Percentiles rank a stretch among this genome's conserved stretches.
These are phyloP conservation scores for Ichneumon xanthorius DNA, from an alignment of 2,888 invertebrate species.

Conservation along the genomic window DNA sequence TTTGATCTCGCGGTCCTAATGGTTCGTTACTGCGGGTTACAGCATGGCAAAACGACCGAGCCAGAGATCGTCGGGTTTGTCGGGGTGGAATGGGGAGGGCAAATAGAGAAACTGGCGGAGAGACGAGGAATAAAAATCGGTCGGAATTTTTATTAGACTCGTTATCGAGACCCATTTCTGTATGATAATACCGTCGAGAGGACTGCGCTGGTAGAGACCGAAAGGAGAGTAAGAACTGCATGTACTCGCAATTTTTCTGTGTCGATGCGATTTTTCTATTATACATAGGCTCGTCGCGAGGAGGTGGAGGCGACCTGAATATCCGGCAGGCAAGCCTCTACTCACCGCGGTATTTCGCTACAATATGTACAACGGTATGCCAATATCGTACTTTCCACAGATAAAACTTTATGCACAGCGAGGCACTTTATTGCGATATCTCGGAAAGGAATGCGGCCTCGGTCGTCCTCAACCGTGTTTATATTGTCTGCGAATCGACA, in stretches of 20 bases:
- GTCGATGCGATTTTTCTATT: constrained; percentile 36
- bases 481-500: constrained; percentile 21
- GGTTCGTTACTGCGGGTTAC: constrained; percentile 6
- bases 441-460: constrained; percentile 28
- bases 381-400: constrained; percentile 36
- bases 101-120: not conserved
- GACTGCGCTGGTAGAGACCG: constrained; percentile 26
- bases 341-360: constrained; percentile 28
- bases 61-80: constrained; percentile 24
- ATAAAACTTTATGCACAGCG: constrained; percentile 23
- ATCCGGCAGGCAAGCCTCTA: constrained; percentile 31
- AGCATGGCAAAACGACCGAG: not conserved
- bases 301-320: constrained; percentile 53
- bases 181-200: constrained; percentile 51
- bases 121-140: constrained; percentile 7
- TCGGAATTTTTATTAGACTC: constrained; percentile 51
- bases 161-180: constrained; percentile 48
- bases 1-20: constrained; percentile 16
- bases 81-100: not conserved
- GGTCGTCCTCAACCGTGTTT: constrained; percentile 7
- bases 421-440: constrained; percentile 53
- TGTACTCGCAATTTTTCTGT: constrained; percentile 41
- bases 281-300: constrained; percentile 14
- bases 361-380: constrained; percentile 32
- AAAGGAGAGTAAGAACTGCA: constrained; percentile 39